phyloP scores from a whole-genome alignment of 2,888 invertebrate genomes.

The Sepioteuthis lessoniana region DNA sequence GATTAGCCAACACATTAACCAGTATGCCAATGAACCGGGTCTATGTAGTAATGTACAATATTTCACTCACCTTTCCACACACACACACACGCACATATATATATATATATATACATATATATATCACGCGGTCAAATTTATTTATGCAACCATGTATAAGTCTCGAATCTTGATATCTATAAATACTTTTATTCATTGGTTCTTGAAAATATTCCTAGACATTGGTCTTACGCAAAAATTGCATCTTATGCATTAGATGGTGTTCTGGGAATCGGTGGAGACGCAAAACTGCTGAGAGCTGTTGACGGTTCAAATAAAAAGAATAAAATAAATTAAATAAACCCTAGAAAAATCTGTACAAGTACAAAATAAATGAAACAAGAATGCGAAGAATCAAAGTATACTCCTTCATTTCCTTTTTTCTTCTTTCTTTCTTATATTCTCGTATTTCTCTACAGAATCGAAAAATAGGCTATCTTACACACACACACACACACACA shows the following conservation, averaged over 20 bases:
- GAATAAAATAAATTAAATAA: neutral
- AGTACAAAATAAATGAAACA: neutral
- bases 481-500: neutral
- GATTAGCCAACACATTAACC: too few species aligned
- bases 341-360: neutral
- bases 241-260: neutral
- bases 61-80: too few species aligned
- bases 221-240: slow-evolving; percentile 7
- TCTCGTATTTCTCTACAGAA: neutral
- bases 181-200: slow-evolving; percentile 14
- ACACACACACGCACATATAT: neutral
- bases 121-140: neutral
- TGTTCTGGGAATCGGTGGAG: neutral
- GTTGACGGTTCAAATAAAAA: neutral
- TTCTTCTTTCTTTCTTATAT: neutral
- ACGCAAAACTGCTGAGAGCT: neutral
- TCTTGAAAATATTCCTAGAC: neutral
- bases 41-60: too few species aligned
- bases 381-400: neutral
- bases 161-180: neutral
- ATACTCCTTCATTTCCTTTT: neutral
- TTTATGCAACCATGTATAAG: neutral
- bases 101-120: slow-evolving; percentile 38
- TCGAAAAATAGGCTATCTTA: neutral
- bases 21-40: too few species aligned